These are phyloP conservation scores for Oithona nana DNA, from an alignment of 2,888 invertebrate genomes.

Conservation along the genomic window DNA sequence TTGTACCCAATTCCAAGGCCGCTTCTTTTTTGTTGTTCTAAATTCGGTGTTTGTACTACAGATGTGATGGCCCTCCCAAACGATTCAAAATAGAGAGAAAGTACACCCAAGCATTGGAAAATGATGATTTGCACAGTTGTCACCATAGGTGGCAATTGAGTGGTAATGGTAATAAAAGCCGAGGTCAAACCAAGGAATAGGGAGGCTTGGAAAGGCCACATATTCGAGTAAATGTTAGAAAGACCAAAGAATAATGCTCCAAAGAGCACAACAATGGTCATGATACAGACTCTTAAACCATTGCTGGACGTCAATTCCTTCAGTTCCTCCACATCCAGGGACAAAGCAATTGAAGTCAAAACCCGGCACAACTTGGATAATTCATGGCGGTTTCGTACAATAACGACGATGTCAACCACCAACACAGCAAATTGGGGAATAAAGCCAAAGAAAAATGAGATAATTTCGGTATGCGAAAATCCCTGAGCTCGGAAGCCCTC, in stretches of 20 bases:
- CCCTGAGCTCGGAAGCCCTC: not conserved
- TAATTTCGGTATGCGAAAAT: not conserved
- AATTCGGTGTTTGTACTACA: no score
- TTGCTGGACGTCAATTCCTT: not conserved
- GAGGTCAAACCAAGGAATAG: not conserved
- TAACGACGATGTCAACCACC: not conserved
- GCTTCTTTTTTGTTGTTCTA: no score
- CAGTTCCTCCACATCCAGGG: not conserved
- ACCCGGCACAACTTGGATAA: not conserved
- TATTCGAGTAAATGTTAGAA: not conserved
- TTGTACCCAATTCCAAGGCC: no score
- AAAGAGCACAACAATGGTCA: not conserved
- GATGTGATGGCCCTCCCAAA: not conserved
- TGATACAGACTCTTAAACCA: not conserved
- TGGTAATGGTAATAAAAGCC: not conserved
- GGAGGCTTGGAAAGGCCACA: not conserved
- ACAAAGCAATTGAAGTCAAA: not conserved
- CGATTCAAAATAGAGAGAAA: not conserved
- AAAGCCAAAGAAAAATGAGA: not conserved
- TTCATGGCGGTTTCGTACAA: not conserved
- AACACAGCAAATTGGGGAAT: not conserved
- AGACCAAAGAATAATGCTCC: not conserved
- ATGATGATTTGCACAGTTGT: not conserved
- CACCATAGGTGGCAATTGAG: not conserved
- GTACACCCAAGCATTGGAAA: not conserved